Base-by-base conservation (phyloP, 1,140 invertebrate species). In the Hyposmocoma kahamanoa region DNA sequence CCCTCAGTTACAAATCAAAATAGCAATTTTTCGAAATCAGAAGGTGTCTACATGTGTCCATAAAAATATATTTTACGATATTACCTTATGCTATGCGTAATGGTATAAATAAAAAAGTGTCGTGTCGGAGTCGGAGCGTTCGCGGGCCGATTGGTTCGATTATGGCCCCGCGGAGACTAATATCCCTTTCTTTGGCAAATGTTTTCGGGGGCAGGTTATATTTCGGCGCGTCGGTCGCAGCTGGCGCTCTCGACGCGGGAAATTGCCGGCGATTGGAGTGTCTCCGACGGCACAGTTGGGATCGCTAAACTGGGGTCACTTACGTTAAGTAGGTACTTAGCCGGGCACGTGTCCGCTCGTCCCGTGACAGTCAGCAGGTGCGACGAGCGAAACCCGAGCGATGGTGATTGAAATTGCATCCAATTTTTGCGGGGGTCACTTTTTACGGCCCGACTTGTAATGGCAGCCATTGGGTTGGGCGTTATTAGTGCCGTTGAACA, bases 271-370 rank as follows among this genome's bases (percentile, higher is more conserved):
- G 13, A n/a, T 13, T 10, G 28, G 10, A 30, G 10, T 13, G 11
- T 36, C 10, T 36, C 11, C 32, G 10, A 15, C 10, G 10, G 6
- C 32, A 26, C 75, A 79, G 73, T 77, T 79, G 73, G 75, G 73
- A 74, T 66, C 72, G 62, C 59, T 64, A 36, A 36, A 36, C 13
- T 36, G 66, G 72, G 74, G 80, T 76, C 76, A 84, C 78, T 84
- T 79, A 74, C 66, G 71, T 72, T 84, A 84, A 84, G 78, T 81
- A 77, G 74, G 58, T 72, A 74, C 69, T 84, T 74, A 76, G 62
- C 44, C 53, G 56, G 64, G 78, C 72, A 76, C 80, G 80, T 81
- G 75, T 71, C 53, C 32, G 48, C 24, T 47, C 56, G 58, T 50
- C 24, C 49, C 56, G 58, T 48, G 46, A 59, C 53, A 73, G 73